These are phyloP conservation scores for Alethe castanea DNA, from an alignment of 2,113 vertebrate genomes.

Conservation along the genomic window DNA sequence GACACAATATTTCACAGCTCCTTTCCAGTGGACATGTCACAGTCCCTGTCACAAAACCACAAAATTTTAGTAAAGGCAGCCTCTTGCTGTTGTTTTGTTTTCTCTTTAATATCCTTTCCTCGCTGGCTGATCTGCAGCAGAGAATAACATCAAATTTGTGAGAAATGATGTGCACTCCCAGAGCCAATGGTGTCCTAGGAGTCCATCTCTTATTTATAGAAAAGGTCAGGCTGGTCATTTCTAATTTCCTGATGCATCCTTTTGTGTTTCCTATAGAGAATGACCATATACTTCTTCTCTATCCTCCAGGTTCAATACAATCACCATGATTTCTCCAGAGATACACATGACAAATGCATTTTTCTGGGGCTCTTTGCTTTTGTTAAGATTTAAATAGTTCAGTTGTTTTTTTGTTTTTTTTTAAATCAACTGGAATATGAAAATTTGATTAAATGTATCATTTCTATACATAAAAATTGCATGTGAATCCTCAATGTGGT, in stretches of 20 bases:
- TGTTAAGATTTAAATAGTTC: background rate
- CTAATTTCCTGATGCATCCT: slow-evolving; percentile 53
- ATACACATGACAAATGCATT: background rate
- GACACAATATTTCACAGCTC: background rate
- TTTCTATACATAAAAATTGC: background rate
- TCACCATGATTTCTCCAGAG: background rate
- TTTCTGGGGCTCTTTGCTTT: background rate
- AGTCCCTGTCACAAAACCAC: background rate
- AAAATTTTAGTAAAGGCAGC: background rate
- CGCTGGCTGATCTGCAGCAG: background rate
- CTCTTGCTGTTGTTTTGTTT: background rate
- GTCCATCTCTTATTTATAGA: slow-evolving; percentile 29
- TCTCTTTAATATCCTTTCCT: slow-evolving; percentile 41
- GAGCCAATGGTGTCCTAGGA: slow-evolving; percentile 13
- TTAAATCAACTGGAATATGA: background rate
- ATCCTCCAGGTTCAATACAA: background rate
- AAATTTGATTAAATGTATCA: background rate
- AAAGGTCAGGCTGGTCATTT: slow-evolving; percentile 54
- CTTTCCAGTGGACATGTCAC: background rate
- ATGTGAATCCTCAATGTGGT: background rate
- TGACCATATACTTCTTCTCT: background rate
- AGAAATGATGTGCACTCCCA: slow-evolving; percentile 33
- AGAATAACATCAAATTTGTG: slow-evolving; percentile 43
- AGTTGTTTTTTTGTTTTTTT: background rate
- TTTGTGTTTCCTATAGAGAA: background rate